Base-by-base conservation (phyloP, 2,888 invertebrate genomes). In the Micropterix aruncella region DNA sequence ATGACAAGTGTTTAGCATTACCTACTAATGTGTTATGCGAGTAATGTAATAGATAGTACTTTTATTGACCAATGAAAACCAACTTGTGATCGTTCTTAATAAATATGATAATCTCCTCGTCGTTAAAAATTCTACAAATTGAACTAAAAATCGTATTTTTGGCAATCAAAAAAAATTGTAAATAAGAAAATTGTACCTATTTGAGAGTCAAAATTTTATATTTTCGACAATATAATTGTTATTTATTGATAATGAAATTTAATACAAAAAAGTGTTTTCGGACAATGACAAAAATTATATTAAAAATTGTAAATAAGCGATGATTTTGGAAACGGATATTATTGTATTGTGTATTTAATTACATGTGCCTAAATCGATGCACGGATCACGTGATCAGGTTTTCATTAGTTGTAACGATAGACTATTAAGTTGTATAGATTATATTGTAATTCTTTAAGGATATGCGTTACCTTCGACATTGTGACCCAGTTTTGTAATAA, bases 51-150 rank as follows among this genome's bases (percentile, higher is more conserved):
- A 39, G 14, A 16, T 16, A 39, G 27, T 12, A 3, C 3, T n/a
- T 68, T 70, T 71, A 70, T 70, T 71, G 71, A 71, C 71, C 71
- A 71, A 71, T 71, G 71, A 71, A 71, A 70, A 71, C 71, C 70
- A 69, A 70, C 70, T 70, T 71, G 71, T 71, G 71, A 71, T 71
- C 70, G 70, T 70, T 70, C 70, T 70, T 66, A 49, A 42, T 49
- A 49, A n/a, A n/a, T 51, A 51, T 51, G 48, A 27, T 27, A 7
- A 27, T 7, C 19, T 42, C 42, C 38, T 42, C 41, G 45, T 38
- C 48, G 47, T 50, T 48, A 45, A 46, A 42, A 49, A n/a, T n/a
- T 45, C 37, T 44, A 46, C 43, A 46, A 38, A 47, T 44, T 44
- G 18, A 37, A 43, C 37, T 17, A 47, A n/a, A n/a, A 47, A 44